Evolutionary conservation across 2,888 invertebrate species (phyloP), one percentile per base, ranked within the genome.

Genomic region (Vesta saturnalis): DNA sequence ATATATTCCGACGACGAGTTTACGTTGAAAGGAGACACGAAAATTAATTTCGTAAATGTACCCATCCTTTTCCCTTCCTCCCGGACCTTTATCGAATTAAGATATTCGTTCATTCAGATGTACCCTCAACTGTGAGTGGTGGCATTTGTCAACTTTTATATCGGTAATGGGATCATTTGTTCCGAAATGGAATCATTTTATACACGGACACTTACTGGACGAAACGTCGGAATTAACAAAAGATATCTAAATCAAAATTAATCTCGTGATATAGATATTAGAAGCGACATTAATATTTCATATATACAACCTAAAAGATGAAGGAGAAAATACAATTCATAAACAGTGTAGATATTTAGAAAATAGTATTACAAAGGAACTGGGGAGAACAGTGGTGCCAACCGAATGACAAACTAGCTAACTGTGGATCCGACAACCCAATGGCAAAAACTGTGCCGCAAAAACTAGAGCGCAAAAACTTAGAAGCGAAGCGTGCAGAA

Each of bases 401-500:
- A 77, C 79, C 81, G 81, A 83, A 83, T 84, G 84, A 84, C 84
- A 84, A 84, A 84, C 84, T 84, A 83, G 84, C 84, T 83, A 84
- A 83, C 84, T 84, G 84, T 84, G 84, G 84, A 83, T 83, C 83
- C 83, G 84, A 84, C 84, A 83, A 80, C 80, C 79, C 78, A 73
- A 73, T 70, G 72, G 76, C 77, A 78, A 77, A 78, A 79, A 78
- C 74, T 74, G 73, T 71, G 64, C 72, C 74, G 76, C 79, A 81
- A 82, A 82, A 82, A 81, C 77, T 79, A 72, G 70, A 72, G 71
- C 73, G 77, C 79, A 81, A 82, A 82, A 82, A 82, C 74, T 73
- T 70, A 70, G 72, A 67, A 72, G 69, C 69, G 71, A 39, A 71
- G 71, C 66, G 67, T 64, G 67, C 69, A 57, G 73, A 71, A 71